Evolutionary conservation across 2,797 vertebrate species (phyloP), one percentile per base, ranked within the genome.

Genomic region (Rhynchotus rufescens): DNA sequence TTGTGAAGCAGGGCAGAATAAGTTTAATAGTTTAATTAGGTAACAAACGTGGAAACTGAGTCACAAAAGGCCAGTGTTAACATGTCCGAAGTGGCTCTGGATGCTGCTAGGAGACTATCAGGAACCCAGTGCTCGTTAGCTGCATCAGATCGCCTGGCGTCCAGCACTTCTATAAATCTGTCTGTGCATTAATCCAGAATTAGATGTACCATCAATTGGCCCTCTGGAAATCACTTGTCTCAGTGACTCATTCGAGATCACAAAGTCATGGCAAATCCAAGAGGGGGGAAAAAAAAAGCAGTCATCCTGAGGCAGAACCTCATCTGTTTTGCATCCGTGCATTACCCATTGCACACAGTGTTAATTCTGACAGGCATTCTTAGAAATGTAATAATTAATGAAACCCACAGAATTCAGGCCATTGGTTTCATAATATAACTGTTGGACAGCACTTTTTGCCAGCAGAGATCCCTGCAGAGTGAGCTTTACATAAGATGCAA

Each of bases 1-100:
- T 74, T 30, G 80, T n/a, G 67, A 87, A 36, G 66, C 76, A 60
- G 44, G 19, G 32, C 13, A 83, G 59, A 89, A 25, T 51, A 84
- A 26, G 44, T 28, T 90, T 57, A 42, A 61, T 36, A 26, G 44
- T 28, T 90, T 57, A 42, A 61, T 36, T 28, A 15, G 1, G 8
- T 51, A 84, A 47, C 66, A 57, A 64, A 74, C 20, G 54, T 59
- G 59, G 75, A 80, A 89, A 72, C 28, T 9, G n/a, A 76, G 56
- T 62, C 28, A 78, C 57, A 60, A 59, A 78, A n/a, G n/a, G 69
- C 2, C 62, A 69, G 9, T 15, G 51, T 25, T 28, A 47, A 45
- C n/a, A 56, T 1, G 12, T 0, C 36, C 32, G 20, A 36, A 49
- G 13, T 25, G 3, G 20, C 21, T 56, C 10, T 45, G 80, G 64